A percentile compares a stretch with the other conserved stretches of the same genome.
Conservation (phyloP, 1,140 invertebrate genomes). For the Limonius californicus region DNA sequence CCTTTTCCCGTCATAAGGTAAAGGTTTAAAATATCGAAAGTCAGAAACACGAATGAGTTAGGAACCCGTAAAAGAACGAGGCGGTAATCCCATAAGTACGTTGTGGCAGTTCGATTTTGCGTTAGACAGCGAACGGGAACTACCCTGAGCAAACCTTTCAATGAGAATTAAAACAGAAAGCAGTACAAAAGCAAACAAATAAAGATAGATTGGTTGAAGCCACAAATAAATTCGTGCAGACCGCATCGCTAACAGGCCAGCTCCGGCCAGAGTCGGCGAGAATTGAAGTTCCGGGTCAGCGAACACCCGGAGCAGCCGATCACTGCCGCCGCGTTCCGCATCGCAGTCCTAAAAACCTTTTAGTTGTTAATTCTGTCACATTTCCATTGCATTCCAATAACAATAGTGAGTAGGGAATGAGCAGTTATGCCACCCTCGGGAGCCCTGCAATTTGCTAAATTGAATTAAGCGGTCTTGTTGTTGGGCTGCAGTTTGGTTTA, state of each 20-base stretch:
- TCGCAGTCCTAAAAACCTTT: constrained; percentile 22
- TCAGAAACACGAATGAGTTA: too few species aligned
- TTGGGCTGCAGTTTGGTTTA: background rate
- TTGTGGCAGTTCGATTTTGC: too few species aligned
- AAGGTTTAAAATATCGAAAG: too few species aligned
- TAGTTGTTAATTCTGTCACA: constrained; percentile 13
- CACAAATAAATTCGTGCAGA: constrained; percentile 31
- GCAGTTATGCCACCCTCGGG: background rate
- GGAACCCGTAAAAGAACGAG: too few species aligned
- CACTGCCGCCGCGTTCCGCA: constrained; percentile 19
- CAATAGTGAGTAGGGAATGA: background rate
- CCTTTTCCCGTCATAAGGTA: too few species aligned
- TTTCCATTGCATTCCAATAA: constrained; percentile 7
- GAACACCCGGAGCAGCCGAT: constrained; percentile 21
- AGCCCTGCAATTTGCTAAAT: background rate
- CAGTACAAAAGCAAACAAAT: constrained; percentile 27
- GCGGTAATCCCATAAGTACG: too few species aligned
- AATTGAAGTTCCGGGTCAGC: constrained; percentile 32
- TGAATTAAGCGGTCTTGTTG: background rate
- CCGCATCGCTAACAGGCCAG: constrained; percentile 28
- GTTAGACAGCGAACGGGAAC: too few species aligned
- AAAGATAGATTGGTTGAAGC: constrained; percentile 24
- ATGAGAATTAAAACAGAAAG: constrained; percentile 26
- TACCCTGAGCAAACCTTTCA: background rate
- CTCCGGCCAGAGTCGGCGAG: constrained; percentile 22